Evolutionary conservation across 2,888 invertebrate genomes (phyloP).

Genomic region (Harmothoe impar): DNA sequence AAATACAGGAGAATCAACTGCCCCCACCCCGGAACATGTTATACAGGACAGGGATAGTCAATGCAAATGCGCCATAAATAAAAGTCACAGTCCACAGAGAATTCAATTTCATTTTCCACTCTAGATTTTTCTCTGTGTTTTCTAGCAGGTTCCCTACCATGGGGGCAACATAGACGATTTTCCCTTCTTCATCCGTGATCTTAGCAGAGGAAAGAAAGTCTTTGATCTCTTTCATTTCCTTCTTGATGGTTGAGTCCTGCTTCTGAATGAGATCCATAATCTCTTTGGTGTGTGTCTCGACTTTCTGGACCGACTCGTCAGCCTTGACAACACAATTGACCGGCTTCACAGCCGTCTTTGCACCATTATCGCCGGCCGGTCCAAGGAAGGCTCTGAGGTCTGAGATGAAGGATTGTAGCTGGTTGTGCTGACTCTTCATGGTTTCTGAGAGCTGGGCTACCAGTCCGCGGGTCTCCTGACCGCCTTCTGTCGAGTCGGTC

Average conservation of each 20-base stretch:
- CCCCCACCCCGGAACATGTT: slow-evolving; percentile 65
- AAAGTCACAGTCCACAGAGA: slow-evolving; percentile 79
- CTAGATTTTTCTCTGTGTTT: slow-evolving; percentile 79
- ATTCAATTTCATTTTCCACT: slow-evolving; percentile 81
- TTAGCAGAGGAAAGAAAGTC: slow-evolving; percentile 71
- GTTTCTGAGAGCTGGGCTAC: slow-evolving; percentile 68
- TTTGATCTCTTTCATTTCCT: slow-evolving; percentile 78
- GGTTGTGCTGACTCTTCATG: slow-evolving; percentile 69
- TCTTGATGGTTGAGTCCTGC: slow-evolving; percentile 75
- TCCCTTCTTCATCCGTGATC: slow-evolving; percentile 67
- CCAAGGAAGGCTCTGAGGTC: slow-evolving; percentile 67
- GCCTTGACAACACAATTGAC: not conserved
- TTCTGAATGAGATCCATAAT: slow-evolving; percentile 69
- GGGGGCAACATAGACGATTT: slow-evolving; percentile 79
- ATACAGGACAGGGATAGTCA: slow-evolving; percentile 76
- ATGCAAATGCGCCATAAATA: slow-evolving; percentile 79
- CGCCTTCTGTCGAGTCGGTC: slow-evolving; percentile 77
- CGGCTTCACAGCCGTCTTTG: slow-evolving; percentile 20
- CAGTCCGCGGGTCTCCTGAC: slow-evolving; percentile 67
- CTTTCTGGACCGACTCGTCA: not conserved
- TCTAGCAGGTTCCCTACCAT: slow-evolving; percentile 79
- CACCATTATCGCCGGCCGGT: not conserved
- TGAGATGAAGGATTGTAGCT: slow-evolving; percentile 69
- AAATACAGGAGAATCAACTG: not conserved
- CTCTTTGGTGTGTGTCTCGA: slow-evolving; percentile 67